Evolutionary conservation across 2,888 invertebrate genomes (phyloP), one percentile per base, ranked within the genome.

Genomic region (Auanema freiburgensis): DNA sequence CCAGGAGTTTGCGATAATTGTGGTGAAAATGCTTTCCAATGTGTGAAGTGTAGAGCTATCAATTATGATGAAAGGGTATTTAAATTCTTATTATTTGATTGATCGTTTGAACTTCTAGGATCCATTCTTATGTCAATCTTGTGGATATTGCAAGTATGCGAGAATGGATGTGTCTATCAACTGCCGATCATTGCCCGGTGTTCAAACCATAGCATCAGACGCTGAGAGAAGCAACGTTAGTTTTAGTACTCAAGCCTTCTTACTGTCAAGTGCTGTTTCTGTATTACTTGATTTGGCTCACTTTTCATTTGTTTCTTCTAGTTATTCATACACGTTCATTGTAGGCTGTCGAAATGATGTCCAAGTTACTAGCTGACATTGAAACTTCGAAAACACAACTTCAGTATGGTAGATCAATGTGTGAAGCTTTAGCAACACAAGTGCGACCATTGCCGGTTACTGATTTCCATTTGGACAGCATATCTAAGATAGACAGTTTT

Each of bases 131-230:
- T 98, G 98, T 84, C 96, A 96, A 85, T 92, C 95, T 4, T 98
- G 98, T 85, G 97, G 97, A 0, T 97, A 94, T 87, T 98, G 97
- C 87, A 97, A 97, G 86, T 97, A 97, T 86, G 97, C 96, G 42
- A 95, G 97, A 86, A 96, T 97, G 85, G 97, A 98, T 86, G 93
- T 94, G 86, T 92, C 92, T 11, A 88, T 96, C 63, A 90, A 90
- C 5, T 93, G 92, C 5, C 89, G 92, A 23, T 91, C 93, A 0
- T 94, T 93, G 83, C 96, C 93, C 85, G 95, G 95, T 21, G 84
- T 97, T 0, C 96, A 97, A 86, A 93, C 93, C 12, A 95, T 97
- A 23, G 94, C 96, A 85, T 93, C 90, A 77, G 96, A 96, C 80
- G 95, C 96, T 77, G 97, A 96, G 85, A 88, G 96, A 2, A 92